Evolutionary conservation across 2,113 vertebrate species (phyloP).

Genomic region (Ahaetulla prasina): DNA sequence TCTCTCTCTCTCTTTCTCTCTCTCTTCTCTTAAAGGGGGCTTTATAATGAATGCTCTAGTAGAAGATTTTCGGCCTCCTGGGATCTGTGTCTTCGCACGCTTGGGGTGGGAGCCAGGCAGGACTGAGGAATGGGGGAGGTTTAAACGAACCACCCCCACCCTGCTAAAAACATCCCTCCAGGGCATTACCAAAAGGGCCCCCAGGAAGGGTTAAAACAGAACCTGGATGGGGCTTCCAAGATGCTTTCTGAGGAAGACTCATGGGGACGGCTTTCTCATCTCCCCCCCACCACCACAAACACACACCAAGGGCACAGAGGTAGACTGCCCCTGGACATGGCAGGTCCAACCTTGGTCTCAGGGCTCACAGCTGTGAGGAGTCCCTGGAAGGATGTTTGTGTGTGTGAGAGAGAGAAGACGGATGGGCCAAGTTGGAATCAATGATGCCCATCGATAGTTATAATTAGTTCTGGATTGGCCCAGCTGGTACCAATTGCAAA

Average conservation of each 20-base stretch:
- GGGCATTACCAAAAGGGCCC: background rate
- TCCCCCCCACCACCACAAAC: background rate
- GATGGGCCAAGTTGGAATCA: background rate
- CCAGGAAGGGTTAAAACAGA: background rate
- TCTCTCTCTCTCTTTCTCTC: background rate
- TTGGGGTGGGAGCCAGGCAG: background rate
- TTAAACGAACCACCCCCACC: background rate
- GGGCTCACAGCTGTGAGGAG: background rate
- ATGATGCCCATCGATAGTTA: background rate
- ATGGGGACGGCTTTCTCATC: background rate
- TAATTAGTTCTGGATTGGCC: background rate
- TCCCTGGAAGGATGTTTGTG: background rate
- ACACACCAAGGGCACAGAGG: background rate
- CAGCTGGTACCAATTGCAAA: background rate
- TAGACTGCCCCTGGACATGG: background rate
- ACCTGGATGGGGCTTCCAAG: background rate
- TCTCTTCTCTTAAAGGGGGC: conserved; percentile 52
- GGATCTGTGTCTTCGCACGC: conserved; percentile 33
- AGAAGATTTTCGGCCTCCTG: conserved; percentile 63
- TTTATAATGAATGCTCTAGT: conserved; percentile 66
- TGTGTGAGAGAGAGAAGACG: no score
- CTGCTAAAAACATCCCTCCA: background rate
- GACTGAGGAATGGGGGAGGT: background rate
- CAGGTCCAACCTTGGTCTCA: background rate
- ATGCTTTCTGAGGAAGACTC: background rate